Base-by-base conservation (phyloP, 1,140 invertebrate genomes). In the Sycobia sp. region DNA sequence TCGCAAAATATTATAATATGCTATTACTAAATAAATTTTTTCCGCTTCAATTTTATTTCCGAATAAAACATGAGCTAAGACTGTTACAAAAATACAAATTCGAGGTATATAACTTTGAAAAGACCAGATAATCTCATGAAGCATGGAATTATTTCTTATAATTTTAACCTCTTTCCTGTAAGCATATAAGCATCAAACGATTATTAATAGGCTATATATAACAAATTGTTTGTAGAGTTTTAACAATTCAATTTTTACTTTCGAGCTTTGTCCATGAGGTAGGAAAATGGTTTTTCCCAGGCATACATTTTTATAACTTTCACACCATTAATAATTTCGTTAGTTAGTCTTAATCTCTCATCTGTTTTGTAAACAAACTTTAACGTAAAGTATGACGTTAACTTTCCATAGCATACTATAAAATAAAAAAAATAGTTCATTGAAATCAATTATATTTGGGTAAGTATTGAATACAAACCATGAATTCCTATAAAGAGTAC, bases 291-390 rank as follows among this genome's bases (percentile, higher is more conserved):
- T 68, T 86, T 85, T 75, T 94, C 91, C 91, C 91, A 94, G 3
- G 90, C 87, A 69, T 93, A 93, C 91, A 95, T 94, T 83, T 95
- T 96, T 25, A 96, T 94, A 1, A 95, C 89, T 77, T 93, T 88
- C 69, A 96, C 92, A 1, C 91, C 93, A 43, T 86, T 86, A 9
- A 96, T 88, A 20, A 96, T 91, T 81, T 96, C 93, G 74, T 91
- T 93, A 90, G 95, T 94, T 47, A 93, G 75, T 44, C 89, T 84
- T 0, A 96, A 88, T 65, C 94, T 83, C 70, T 93, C 87, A 73
- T 96, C 94, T 1, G 93, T 94, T 64, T 86, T 84, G 5, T 84
- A 64, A 0, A 91, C 91, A 2, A 88, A 90, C 66, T 83, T 82
- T 41, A 86, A 67, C 61, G 90, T 85, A 16, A 89, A 84, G 46